Base-by-base conservation (phyloP, 1,140 invertebrate species). In the Penaeus indicus region DNA sequence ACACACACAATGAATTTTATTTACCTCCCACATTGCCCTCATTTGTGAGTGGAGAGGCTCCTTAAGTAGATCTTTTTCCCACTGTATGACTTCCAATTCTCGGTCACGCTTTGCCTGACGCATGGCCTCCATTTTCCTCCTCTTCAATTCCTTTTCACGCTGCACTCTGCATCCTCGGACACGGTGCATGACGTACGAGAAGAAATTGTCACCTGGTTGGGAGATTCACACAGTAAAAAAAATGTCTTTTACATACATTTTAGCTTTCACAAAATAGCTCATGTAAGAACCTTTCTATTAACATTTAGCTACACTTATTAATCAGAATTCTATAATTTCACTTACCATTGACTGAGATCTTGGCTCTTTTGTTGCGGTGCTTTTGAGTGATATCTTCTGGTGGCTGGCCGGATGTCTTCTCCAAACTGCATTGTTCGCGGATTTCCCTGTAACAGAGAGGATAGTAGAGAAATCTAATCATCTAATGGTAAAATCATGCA, bases 21-120 rank as follows among this genome's bases (percentile, higher is more conserved):
- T 86, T 90, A 94, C 93, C 92, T 94, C 93, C 93, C 93, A 94
- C 93, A 93, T 93, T 32, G 92, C 91, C 85, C 91, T 92, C 91
- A 94, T 92, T 38, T 92, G 91, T 10, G 91, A 82, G 63, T 91
- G 90, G 1, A 90, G 64, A 4, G 91, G 91, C 25, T 92, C 92
- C 21, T 91, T 90, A 77, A 93, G 87, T 27, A 94, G 84, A 7
- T 91, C 90, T n/a, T 92, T 92, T 83, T 94, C 93, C 93, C 93
- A 94, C 3, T 92, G 91, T 62, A 92, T 86, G 38, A 93, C 85
- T 72, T 93, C 92, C 69, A 92, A 92, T 13, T 93, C 91, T 18
- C 92, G 91, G 18, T 92, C 92, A 84, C 92, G 91, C 69, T 92
- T 91, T 60, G 91, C 92, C 47, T 92, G 91, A 61, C 92, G 91